These are phyloP conservation scores for Arion vulgaris DNA, from an alignment of 1,140 invertebrate species.

Conservation along the genomic window DNA sequence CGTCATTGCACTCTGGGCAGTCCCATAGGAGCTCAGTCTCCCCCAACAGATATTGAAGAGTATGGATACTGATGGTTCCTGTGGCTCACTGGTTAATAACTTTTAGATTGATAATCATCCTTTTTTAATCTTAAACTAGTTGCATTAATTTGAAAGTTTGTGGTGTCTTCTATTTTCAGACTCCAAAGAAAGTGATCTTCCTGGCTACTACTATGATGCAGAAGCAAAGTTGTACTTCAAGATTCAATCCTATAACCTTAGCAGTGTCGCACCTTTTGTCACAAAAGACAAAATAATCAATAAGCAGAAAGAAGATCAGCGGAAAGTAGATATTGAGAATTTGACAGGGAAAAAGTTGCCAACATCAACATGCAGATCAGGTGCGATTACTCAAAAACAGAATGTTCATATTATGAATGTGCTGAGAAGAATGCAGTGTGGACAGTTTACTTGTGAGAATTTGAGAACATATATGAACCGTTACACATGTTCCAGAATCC, in stretches of 20 bases:
- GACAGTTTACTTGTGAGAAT: slow-evolving; percentile 14
- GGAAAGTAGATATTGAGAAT: slow-evolving; percentile 41
- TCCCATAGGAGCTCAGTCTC: no score
- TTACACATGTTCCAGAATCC: background rate
- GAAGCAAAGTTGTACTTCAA: slow-evolving; percentile 61
- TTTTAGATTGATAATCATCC: no score
- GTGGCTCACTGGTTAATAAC: no score
- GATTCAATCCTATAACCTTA: slow-evolving; percentile 49
- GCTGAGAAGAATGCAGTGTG: slow-evolving; percentile 20
- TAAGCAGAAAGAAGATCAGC: slow-evolving; percentile 52
- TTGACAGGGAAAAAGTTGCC: background rate
- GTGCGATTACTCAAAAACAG: background rate
- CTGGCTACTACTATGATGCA: slow-evolving; percentile 64
- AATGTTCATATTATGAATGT: background rate
- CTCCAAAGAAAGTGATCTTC: slow-evolving; percentile 45
- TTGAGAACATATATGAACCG: background rate
- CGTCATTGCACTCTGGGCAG: no score
- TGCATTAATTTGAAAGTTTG: no score
- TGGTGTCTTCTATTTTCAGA: background rate
- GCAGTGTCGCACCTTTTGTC: slow-evolving; percentile 44
- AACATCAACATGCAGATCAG: background rate
- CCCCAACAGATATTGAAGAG: no score
- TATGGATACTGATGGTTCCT: no score
- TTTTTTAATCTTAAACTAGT: no score
- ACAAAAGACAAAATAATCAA: slow-evolving; percentile 51